Conservation (phyloP, 30 jellyfish, hydroid and myxozoan genomes). For the Nemopilema nomurai region DNA sequence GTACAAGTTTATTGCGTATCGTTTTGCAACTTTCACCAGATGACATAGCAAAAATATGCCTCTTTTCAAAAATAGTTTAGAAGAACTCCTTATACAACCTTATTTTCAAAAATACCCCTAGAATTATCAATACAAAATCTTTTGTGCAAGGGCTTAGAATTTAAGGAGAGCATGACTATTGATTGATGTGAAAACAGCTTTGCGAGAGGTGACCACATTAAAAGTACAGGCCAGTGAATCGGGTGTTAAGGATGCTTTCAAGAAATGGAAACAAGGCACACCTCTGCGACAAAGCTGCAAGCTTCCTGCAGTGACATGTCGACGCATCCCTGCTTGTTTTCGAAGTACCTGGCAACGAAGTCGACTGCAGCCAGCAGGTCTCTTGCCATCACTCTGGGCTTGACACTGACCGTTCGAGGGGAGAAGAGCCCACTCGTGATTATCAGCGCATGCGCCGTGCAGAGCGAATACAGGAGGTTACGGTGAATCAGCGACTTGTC, state of each 20-base stretch:
- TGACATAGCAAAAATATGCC: too few relatives aligned
- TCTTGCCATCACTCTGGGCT: conserved; percentile 11
- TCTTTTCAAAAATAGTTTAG: too few relatives aligned
- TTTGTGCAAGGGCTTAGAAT: too few relatives aligned
- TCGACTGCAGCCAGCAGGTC: conserved; percentile 22
- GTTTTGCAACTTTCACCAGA: too few relatives aligned
- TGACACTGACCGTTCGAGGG: conserved; percentile 32
- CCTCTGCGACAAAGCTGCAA: conserved; percentile 46
- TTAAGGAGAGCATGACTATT: too few relatives aligned
- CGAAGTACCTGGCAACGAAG: conserved; percentile 18
- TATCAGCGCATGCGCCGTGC: conserved; percentile 62
- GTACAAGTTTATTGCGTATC: too few relatives aligned
- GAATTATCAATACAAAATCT: too few relatives aligned
- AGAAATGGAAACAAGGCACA: background rate
- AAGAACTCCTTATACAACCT: too few relatives aligned
- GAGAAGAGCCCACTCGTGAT: conserved; percentile 21
- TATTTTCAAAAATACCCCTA: too few relatives aligned
- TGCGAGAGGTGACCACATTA: too few relatives aligned
- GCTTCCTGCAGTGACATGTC: conserved; percentile 30
- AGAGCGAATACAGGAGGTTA: conserved; percentile 38
- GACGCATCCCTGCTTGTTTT: background rate
- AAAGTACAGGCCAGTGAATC: too few relatives aligned
- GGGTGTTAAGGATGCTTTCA: background rate
- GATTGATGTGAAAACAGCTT: too few relatives aligned
- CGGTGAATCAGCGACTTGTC: conserved; percentile 55